Evolutionary conservation across 2,113 vertebrate genomes (phyloP), one percentile per base, ranked within the genome.

Genomic region (Carollia perspicillata): DNA sequence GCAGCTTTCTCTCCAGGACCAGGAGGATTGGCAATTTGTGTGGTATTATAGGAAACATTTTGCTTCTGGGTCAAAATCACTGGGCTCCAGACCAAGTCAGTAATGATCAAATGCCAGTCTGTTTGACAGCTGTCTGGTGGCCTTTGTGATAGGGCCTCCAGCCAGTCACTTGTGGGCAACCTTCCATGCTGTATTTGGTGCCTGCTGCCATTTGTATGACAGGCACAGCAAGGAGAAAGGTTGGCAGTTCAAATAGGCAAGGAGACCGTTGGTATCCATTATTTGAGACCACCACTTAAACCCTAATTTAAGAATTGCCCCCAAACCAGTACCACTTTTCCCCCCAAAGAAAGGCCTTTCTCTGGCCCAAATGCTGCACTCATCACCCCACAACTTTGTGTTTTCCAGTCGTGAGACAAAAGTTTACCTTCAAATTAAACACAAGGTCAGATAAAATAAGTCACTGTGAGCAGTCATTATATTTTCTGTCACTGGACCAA

Each of bases 401-500:
- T 95, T 97, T 94, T 96, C 72, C 86, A 79, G 93, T 78, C 93
- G 71, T 85, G 95, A 97, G 97, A 97, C 35, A 69, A 96, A 95
- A 90, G 84, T 98, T 98, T 98, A 97, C 93, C 97, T 98, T 98
- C 98, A 95, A 97, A 97, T 98, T 94, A 97, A 97, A 95, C 16
- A 79, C 98, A 99, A 98, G 98, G 98, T 98, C 98, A 98, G 94
- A 94, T 69, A 96, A 97, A 98, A 96, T 75, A 96, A 98, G 78
- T 92, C 95, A 92, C 87, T 96, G 88, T 69, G 96, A 98, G 94
- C 0, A 93, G 91, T 97, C 97, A 96, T 98, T 97, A 97, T 88
- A 96, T 98, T 98, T 97, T 91, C 96, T 98, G 96, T 98, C 98
- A 98, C 98, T 95, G 96, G 96, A 98, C 95, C 98, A 98, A 98